Percentiles rank a stretch among this genome's conserved stretches.
These are phyloP conservation scores for Microvelia longipes DNA, from an alignment of 1,140 invertebrate genomes.

Conservation along the genomic window DNA sequence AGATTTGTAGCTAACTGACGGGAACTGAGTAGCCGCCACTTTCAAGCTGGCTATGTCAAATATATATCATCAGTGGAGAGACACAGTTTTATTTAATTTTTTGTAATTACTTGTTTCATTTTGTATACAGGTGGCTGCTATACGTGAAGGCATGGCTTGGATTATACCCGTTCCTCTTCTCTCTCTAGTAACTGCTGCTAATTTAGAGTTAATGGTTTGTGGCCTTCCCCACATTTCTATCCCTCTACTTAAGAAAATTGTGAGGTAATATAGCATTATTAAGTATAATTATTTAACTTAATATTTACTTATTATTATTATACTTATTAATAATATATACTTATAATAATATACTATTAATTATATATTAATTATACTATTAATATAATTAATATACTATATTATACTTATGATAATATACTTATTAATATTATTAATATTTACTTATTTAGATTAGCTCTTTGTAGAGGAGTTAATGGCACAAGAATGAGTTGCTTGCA, in stretches of 20 bases:
- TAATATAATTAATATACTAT: no score
- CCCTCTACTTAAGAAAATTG: conserved; percentile 43
- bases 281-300: conserved; percentile 2
- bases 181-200: conserved; percentile 40
- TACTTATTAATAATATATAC: neutral
- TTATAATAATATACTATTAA: neutral
- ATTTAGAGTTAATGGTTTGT: conserved; percentile 49
- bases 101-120: no score
- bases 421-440: no score
- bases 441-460: no score
- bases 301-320: neutral
- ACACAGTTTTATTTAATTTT: no score
- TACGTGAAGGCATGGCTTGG: conserved; percentile 48
- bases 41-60: no score
- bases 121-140: conserved; percentile 40
- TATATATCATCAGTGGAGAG: no score
- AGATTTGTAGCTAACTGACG: no score
- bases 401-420: no score
- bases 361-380: neutral
- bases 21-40: no score
- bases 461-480: no score
- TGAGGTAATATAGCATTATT: conserved; percentile 42
- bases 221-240: conserved; percentile 48
- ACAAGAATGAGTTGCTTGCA: no score
- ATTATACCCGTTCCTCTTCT: conserved; percentile 48